phyloP scores from a whole-genome alignment of 1,140 invertebrate genomes.

The Xylocopa sonorina region DNA sequence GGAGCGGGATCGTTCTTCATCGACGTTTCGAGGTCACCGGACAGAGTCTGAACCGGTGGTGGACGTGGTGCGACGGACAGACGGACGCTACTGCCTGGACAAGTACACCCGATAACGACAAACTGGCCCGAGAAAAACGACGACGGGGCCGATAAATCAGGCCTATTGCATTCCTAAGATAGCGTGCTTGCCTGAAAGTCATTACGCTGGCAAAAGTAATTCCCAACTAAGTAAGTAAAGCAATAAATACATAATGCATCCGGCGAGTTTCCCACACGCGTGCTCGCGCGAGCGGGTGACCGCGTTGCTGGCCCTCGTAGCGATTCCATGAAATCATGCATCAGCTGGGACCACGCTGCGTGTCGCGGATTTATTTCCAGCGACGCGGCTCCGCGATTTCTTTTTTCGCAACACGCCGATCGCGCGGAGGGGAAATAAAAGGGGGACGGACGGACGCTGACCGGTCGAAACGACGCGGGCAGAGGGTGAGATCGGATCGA shows the following conservation, averaged over 20 bases:
- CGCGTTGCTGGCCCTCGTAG: conserved; percentile 30
- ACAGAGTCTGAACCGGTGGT: neutral
- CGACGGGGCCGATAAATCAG: conserved; percentile 71
- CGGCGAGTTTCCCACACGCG: conserved; percentile 77
- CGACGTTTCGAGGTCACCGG: conserved; percentile 50
- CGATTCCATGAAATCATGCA: conserved; percentile 80
- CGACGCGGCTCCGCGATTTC: conserved; percentile 51
- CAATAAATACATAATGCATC: conserved; percentile 81
- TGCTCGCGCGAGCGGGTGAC: conserved; percentile 5
- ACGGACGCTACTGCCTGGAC: neutral
- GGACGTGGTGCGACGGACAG: conserved; percentile 8
- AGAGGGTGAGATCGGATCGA: too few species aligned
- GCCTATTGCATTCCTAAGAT: conserved; percentile 71
- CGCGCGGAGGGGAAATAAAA: neutral
- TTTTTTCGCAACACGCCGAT: conserved; percentile 50
- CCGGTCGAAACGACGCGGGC: neutral
- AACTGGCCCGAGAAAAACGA: conserved; percentile 66
- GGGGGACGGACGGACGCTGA: neutral
- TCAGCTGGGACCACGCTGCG: conserved; percentile 66
- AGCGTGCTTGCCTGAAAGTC: conserved; percentile 70
- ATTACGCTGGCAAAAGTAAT: conserved; percentile 79
- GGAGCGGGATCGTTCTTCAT: conserved; percentile 15
- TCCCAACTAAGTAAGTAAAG: conserved; percentile 80
- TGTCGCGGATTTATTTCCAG: conserved; percentile 75
- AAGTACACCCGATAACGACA: conserved; percentile 64